These are phyloP conservation scores for Seriola rivoliana DNA, from an alignment of 2,113 vertebrate species.

Conservation along the genomic window DNA sequence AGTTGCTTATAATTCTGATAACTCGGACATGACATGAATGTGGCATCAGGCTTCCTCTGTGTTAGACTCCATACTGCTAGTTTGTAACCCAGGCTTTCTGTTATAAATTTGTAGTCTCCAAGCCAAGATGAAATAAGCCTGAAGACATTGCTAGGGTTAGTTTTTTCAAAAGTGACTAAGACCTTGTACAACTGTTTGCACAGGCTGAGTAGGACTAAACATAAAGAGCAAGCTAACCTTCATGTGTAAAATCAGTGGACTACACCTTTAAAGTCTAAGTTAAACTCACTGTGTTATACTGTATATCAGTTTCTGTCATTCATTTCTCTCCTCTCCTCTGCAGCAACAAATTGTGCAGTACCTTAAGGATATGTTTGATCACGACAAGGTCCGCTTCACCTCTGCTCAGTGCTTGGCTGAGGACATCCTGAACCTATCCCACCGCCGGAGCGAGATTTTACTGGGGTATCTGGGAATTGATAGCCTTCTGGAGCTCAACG, in stretches of 20 bases:
- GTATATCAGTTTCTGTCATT: neutral
- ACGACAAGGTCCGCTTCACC: constrained; percentile 95
- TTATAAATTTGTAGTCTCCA: too few relatives aligned
- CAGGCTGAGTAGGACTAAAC: too few relatives aligned
- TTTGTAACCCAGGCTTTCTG: too few relatives aligned
- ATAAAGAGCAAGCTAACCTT: too few relatives aligned
- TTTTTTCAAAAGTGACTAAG: neutral
- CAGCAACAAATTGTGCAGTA: constrained; percentile 98
- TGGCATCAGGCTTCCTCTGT: too few relatives aligned
- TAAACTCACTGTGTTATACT: neutral
- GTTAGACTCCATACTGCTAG: too few relatives aligned
- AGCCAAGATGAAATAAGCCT: neutral
- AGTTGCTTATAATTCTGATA: too few relatives aligned
- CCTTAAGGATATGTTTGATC: constrained; percentile 97
- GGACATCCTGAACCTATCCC: constrained; percentile 93
- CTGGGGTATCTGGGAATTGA: constrained; percentile 91
- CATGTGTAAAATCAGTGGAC: neutral
- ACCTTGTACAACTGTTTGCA: too few relatives aligned
- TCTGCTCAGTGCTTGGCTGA: constrained; percentile 88
- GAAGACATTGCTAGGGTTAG: too few relatives aligned
- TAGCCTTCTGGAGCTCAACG: constrained; percentile 85
- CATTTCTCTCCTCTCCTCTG: constrained; percentile 3
- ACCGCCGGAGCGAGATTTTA: constrained; percentile 94
- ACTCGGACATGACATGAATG: too few relatives aligned
- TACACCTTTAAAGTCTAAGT: neutral